Evolutionary conservation across 2,113 vertebrate genomes (phyloP).

Genomic region (Sus scrofa): T2T-Sscrofa CM000828.6:66652501-66653000

Average conservation of each 20-base stretch:
- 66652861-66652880: constrained; percentile 40
- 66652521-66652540: constrained; percentile 4
- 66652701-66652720: too few relatives aligned
- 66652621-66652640: too few relatives aligned
- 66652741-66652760: constrained; percentile 54
- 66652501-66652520: constrained; percentile 3
- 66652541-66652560: neutral
- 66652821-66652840: neutral
- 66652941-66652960: neutral
- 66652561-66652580: neutral
- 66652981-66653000: neutral
- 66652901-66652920: constrained; percentile 40
- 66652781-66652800: neutral
- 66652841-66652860: neutral
- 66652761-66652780: constrained; percentile 5
- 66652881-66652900: neutral
- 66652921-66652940: neutral
- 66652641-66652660: too few relatives aligned
- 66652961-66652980: neutral
- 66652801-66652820: neutral
- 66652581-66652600: neutral
- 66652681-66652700: too few relatives aligned
- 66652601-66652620: too few relatives aligned
- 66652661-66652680: too few relatives aligned
- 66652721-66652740: too few relatives aligned